Percentiles rank a stretch among this genome's conserved stretches.
These are phyloP conservation scores for Solenopsis fugax DNA, from an alignment of 1,140 invertebrate species.

Conservation along the genomic window DNA sequence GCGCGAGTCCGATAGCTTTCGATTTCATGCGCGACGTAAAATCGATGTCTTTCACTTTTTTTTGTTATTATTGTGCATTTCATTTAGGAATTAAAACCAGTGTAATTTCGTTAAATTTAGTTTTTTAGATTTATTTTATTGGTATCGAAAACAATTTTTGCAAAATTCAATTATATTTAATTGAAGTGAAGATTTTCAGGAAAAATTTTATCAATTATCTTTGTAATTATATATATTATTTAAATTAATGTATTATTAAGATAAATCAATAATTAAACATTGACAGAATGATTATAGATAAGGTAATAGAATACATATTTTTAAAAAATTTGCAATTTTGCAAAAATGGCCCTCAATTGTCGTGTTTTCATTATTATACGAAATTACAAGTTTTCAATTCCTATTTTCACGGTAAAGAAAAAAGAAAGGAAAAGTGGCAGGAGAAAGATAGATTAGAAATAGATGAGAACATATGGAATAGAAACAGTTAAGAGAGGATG, in stretches of 20 bases:
- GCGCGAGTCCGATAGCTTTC: not conserved
- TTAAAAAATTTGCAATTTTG: not conserved
- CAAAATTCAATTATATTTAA: not conserved
- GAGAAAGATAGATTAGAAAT: constrained; percentile 7
- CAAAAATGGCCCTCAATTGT: not conserved
- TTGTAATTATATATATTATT: not conserved
- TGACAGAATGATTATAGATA: not conserved
- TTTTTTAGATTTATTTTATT: not conserved
- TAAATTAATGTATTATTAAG: not conserved
- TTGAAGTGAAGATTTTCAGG: not conserved
- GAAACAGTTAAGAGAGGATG: not conserved
- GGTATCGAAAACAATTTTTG: not conserved
- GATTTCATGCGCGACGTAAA: not conserved
- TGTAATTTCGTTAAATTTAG: constrained; percentile 20
- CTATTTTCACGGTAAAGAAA: not conserved
- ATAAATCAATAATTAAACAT: not conserved
- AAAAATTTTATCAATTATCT: not conserved
- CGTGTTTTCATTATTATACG: not conserved
- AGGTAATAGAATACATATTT: constrained; percentile 21
- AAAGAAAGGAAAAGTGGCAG: not conserved
- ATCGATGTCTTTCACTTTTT: not conserved
- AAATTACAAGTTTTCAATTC: constrained; percentile 23
- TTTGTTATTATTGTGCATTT: constrained; percentile 34
- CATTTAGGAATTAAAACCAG: constrained; percentile 15
- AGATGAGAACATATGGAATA: not conserved